phyloP scores from a whole-genome alignment of 2,888 invertebrate species.

The Dicycla oo region DNA sequence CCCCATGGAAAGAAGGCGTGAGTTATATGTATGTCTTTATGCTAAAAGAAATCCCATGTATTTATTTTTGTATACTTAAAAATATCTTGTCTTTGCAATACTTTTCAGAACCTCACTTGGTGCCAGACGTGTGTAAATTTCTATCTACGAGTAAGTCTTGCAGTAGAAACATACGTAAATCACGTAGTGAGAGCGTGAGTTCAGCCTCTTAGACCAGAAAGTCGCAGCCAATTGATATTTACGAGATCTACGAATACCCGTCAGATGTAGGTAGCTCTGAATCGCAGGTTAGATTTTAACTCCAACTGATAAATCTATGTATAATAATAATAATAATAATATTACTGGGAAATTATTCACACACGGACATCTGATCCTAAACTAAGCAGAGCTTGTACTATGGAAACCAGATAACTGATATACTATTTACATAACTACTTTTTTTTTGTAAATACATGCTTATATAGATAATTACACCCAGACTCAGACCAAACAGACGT shows the following conservation, averaged over 20 bases:
- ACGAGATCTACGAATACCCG: conserved; percentile 19
- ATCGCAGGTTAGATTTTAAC: background rate
- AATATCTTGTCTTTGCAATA: background rate
- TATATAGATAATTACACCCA: too few species aligned
- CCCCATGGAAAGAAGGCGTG: too few species aligned
- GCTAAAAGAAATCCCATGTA: background rate
- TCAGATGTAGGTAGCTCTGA: background rate
- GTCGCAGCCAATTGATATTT: conserved; percentile 42
- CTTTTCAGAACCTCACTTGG: background rate
- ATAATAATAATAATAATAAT: too few species aligned
- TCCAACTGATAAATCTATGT: too few species aligned
- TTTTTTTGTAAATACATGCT: background rate
- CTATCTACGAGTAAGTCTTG: conserved; percentile 17
- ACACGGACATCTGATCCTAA: too few species aligned
- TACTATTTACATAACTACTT: too few species aligned
- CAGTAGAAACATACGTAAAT: conserved; percentile 16
- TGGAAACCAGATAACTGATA: too few species aligned
- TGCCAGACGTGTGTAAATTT: conserved; percentile 8
- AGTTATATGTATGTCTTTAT: too few species aligned
- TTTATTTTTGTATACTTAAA: background rate
- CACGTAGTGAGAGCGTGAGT: conserved; percentile 1
- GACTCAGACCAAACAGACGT: too few species aligned
- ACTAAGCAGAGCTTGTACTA: too few species aligned
- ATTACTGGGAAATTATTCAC: too few species aligned
- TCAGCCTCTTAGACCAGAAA: conserved; percentile 5